Percentiles rank a stretch among this genome's conserved stretches.
Conservation (phyloP, 53 echinoderm and acorn worm genomes). For the Temnopleurus reevesii region DNA sequence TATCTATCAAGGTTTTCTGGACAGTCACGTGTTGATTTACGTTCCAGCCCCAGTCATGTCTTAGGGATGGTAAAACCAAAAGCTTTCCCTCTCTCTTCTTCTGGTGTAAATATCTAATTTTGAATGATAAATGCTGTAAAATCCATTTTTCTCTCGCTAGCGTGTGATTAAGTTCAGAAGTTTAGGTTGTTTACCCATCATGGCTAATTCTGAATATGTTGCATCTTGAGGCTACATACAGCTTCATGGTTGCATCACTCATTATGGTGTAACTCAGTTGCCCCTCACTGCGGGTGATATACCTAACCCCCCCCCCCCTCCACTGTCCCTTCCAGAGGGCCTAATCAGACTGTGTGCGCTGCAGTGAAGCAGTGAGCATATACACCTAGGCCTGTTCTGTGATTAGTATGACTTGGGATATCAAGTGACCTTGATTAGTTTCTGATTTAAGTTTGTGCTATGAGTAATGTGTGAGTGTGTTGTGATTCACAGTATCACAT, state of each 20-base stretch:
- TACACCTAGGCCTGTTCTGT: not conserved
- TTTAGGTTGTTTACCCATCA: no score
- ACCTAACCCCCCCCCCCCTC: not conserved
- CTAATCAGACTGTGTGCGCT: not conserved
- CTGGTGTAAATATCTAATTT: no score
- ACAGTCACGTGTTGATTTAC: no score
- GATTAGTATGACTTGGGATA: not conserved
- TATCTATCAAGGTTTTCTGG: no score
- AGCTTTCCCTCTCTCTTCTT: no score
- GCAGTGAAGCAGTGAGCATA: not conserved
- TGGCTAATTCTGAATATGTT: no score
- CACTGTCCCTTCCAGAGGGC: not conserved
- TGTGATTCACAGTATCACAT: not conserved
- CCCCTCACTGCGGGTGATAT: not conserved
- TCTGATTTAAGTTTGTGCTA: not conserved
- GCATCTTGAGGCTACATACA: no score
- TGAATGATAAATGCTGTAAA: no score
- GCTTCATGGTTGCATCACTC: not conserved
- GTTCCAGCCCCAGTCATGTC: no score
- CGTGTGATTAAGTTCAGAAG: no score
- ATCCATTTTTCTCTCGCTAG: no score
- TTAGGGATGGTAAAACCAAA: no score
- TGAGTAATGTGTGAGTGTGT: conserved; percentile 1
- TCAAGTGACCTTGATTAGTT: not conserved
- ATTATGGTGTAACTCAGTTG: not conserved